phyloP scores from a whole-genome alignment of 2,797 vertebrate genomes.

The Typhlichthys subterraneus region DNA sequence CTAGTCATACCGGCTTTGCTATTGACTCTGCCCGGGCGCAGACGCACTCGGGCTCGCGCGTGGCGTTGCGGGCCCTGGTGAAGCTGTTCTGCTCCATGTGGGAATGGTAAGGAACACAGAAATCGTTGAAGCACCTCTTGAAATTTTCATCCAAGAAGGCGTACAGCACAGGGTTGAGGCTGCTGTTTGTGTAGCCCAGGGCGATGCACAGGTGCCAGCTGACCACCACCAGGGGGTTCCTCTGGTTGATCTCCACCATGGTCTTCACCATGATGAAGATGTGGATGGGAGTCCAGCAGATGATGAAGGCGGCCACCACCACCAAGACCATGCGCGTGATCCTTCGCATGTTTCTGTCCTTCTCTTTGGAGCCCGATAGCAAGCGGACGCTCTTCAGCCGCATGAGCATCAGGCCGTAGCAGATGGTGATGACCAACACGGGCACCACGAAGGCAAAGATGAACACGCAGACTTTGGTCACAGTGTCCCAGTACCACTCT shows the following conservation, averaged over 20 bases:
- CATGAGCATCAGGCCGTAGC: constrained; percentile 95
- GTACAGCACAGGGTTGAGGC: constrained; percentile 94
- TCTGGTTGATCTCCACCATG: constrained; percentile 85
- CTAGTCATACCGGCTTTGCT: constrained; percentile 84
- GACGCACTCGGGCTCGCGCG: constrained; percentile 81
- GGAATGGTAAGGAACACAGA: constrained; percentile 86
- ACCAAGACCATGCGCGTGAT: constrained; percentile 98
- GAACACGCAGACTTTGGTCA: constrained; percentile 95
- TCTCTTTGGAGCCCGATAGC: constrained; percentile 95
- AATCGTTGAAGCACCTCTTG: constrained; percentile 94
- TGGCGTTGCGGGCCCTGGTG: constrained; percentile 78
- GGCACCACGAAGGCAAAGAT: constrained; percentile 94
- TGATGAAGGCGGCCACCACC: constrained; percentile 93
- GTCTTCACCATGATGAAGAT: constrained; percentile 95
- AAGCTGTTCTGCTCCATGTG: constrained; percentile 83
- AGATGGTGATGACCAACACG: constrained; percentile 94
- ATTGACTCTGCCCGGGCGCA: constrained; percentile 73
- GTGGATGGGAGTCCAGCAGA: constrained; percentile 98
- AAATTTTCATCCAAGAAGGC: constrained; percentile 97
- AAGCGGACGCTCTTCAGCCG: constrained; percentile 92
- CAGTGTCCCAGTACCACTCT: constrained; percentile 89
- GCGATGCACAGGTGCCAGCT: constrained; percentile 96
- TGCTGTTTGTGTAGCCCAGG: constrained; percentile 96
- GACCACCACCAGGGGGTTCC: constrained; percentile 85
- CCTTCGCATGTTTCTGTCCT: constrained; percentile 89